These are phyloP conservation scores for Perca schrenkii DNA, from an alignment of 2,113 vertebrate genomes.

Conservation along the genomic window DNA sequence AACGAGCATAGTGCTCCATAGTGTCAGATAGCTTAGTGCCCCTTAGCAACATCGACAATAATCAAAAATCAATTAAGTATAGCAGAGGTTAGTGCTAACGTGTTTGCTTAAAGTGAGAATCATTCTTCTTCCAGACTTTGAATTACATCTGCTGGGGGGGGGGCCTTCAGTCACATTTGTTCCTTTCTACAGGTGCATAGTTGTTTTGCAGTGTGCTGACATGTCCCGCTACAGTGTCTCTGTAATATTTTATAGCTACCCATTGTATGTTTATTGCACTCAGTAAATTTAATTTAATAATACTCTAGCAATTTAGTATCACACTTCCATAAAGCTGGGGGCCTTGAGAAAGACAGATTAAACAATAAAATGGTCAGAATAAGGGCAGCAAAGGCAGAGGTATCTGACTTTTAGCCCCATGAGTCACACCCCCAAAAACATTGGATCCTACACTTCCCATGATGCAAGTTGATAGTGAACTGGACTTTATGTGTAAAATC, in stretches of 20 bases:
- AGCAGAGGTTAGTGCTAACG: neutral
- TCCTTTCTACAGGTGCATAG: conserved; percentile 7
- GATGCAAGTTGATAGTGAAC: neutral
- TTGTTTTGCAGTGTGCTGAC: neutral
- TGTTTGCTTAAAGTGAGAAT: neutral
- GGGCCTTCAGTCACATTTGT: neutral
- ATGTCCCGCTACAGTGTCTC: neutral
- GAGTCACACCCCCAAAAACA: neutral
- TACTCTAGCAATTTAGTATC: neutral
- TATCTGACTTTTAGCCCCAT: neutral
- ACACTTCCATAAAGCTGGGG: conserved; percentile 2
- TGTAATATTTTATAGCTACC: neutral
- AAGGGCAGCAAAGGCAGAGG: neutral
- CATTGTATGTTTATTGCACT: neutral
- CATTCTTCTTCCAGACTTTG: neutral
- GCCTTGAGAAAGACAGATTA: neutral
- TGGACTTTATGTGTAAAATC: neutral
- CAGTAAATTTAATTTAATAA: conserved; percentile 6
- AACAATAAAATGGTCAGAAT: neutral
- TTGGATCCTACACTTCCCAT: conserved; percentile 10
- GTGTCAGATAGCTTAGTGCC: too few relatives aligned
- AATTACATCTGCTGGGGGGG: neutral
- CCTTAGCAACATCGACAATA: neutral
- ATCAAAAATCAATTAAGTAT: neutral
- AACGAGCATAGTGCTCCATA: too few relatives aligned